Percentiles rank a stretch among this genome's conserved stretches.
These are phyloP conservation scores for Hepsetus odoe DNA, from an alignment of 2,113 vertebrate species.

Conservation along the genomic window DNA sequence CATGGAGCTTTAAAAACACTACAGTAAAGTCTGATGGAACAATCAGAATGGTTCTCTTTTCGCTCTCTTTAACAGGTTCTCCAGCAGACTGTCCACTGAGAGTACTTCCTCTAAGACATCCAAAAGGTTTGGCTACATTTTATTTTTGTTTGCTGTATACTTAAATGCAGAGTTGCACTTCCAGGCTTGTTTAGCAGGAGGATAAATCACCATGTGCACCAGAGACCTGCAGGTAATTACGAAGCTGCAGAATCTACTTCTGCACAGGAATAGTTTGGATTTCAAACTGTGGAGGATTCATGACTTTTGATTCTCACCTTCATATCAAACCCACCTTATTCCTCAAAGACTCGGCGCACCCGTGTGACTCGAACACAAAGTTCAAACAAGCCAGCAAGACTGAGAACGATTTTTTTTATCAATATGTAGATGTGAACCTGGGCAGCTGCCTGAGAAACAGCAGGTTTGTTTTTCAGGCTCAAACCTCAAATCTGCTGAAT, in stretches of 20 bases:
- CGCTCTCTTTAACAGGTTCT: too few species aligned
- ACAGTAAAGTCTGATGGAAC: too few species aligned
- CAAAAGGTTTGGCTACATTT: background rate
- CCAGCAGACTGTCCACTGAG: too few species aligned
- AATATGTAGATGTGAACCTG: conserved; percentile 5
- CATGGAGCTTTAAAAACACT: too few species aligned
- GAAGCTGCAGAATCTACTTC: background rate
- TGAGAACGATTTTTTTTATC: background rate
- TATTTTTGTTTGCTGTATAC: background rate
- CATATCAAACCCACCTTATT: conserved; percentile 2
- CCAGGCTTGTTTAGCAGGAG: conserved; percentile 15
- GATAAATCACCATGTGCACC: conserved; percentile 40
- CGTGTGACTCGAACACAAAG: background rate
- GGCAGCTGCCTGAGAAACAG: background rate
- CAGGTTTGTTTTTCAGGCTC: background rate
- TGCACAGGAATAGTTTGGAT: background rate
- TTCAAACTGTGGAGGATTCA: background rate
- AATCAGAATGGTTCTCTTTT: too few species aligned
- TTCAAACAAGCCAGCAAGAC: background rate
- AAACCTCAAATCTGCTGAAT: too few species aligned
- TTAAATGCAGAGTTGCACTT: conserved; percentile 22
- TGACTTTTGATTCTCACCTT: conserved; percentile 27
- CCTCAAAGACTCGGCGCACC: background rate
- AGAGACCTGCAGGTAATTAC: conserved; percentile 21
- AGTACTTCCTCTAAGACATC: background rate